Conservation (phyloP, 2,888 invertebrate species). For the Eilema griseolum region DNA sequence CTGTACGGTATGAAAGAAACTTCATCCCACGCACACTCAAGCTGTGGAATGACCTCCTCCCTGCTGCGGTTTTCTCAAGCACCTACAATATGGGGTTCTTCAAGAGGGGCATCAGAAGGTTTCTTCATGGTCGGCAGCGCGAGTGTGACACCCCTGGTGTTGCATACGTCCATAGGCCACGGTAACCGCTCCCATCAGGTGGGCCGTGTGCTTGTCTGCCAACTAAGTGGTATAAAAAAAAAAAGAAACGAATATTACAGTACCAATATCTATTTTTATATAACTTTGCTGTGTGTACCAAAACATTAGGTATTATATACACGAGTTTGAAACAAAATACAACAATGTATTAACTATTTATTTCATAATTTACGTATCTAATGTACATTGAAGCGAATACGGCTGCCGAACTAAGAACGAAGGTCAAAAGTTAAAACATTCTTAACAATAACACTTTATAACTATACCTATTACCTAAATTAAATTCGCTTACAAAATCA, state of each 20-base stretch:
- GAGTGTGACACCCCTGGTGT: too few relatives aligned
- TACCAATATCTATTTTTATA: background rate
- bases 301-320: background rate
- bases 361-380: background rate
- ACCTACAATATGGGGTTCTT: too few relatives aligned
- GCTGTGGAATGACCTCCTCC: too few relatives aligned
- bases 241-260: background rate
- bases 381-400: background rate
- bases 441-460: background rate
- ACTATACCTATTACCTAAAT: slow-evolving; percentile 13
- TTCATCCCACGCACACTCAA: too few relatives aligned
- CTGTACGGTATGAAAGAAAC: too few relatives aligned
- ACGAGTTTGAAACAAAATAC: background rate
- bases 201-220: too few relatives aligned
- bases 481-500: slow-evolving; percentile 10
- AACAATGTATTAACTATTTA: background rate
- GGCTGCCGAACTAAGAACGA: background rate
- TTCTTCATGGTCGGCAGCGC: too few relatives aligned
- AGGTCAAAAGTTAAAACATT: background rate
- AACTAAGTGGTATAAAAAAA: too few relatives aligned
- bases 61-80: too few relatives aligned
- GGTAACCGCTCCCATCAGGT: too few relatives aligned
- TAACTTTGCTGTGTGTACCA: background rate
- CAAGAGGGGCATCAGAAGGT: too few relatives aligned
- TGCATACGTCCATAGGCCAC: too few relatives aligned